These are phyloP conservation scores for Microcaecilia unicolor DNA, from an alignment of 2,797 vertebrate genomes.

Conservation along the genomic window DNA sequence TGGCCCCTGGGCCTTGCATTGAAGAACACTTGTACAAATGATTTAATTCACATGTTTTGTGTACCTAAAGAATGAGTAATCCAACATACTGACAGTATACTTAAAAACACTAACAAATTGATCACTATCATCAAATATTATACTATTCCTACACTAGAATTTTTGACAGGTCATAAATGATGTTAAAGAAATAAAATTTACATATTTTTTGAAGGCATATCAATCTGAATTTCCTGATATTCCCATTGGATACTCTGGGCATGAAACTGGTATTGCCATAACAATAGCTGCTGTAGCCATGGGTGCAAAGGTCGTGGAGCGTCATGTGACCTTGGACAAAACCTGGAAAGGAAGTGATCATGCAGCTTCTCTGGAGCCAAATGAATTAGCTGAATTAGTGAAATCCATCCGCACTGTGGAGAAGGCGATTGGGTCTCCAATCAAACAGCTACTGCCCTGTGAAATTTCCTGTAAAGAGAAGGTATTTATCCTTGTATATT, in stretches of 20 bases:
- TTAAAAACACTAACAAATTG: too few relatives aligned
- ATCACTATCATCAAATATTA: too few relatives aligned
- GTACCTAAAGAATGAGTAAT: too few relatives aligned
- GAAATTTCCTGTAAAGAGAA: slow-evolving; percentile 87
- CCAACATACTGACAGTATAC: too few relatives aligned
- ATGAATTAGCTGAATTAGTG: slow-evolving; percentile 76
- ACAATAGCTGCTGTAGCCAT: slow-evolving; percentile 84
- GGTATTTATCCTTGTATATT: slow-evolving; percentile 63
- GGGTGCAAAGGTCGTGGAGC: slow-evolving; percentile 89
- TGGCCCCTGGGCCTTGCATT: too few relatives aligned
- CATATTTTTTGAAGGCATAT: slow-evolving; percentile 80
- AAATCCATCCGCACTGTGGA: slow-evolving; percentile 78
- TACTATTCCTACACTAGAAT: too few relatives aligned
- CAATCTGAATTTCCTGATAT: slow-evolving; percentile 91
- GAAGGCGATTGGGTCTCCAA: slow-evolving; percentile 65
- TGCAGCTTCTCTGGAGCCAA: slow-evolving; percentile 70
- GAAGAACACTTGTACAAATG: too few relatives aligned
- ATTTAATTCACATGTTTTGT: too few relatives aligned
- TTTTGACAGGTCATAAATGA: too few relatives aligned
- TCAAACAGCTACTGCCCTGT: slow-evolving; percentile 77
- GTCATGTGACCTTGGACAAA: slow-evolving; percentile 89
- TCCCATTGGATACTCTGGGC: slow-evolving; percentile 92
- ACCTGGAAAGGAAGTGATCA: slow-evolving; percentile 92
- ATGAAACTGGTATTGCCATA: slow-evolving; percentile 80
- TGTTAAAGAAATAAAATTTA: too few relatives aligned